A percentile compares a stretch with the other conserved stretches of the same genome.
phyloP scores from a whole-genome alignment of 1,140 invertebrate species.

The Lycorma delicatula region DNA sequence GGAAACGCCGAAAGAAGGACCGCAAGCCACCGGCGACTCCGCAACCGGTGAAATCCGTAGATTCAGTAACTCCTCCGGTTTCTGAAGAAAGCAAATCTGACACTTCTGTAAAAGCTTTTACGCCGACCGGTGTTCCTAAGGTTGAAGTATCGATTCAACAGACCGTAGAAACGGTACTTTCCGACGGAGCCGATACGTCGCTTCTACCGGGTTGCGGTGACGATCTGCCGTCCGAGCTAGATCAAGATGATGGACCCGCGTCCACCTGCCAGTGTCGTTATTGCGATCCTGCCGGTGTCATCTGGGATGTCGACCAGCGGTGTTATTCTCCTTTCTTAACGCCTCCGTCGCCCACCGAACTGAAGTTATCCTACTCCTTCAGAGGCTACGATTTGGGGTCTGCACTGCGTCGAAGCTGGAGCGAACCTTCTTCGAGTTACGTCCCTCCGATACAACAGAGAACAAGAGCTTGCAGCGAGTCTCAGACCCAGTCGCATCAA shows the following conservation, averaged over 20 bases:
- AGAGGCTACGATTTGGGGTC: slow-evolving; percentile 22
- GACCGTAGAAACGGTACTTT: background rate
- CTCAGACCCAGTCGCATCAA: background rate
- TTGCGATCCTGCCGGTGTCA: slow-evolving; percentile 64
- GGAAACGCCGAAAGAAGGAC: slow-evolving; percentile 83
- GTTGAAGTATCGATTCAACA: background rate
- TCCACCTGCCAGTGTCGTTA: slow-evolving; percentile 67
- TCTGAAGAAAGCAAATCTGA: slow-evolving; percentile 23
- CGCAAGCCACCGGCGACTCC: slow-evolving; percentile 46
- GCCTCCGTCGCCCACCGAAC: slow-evolving; percentile 29
- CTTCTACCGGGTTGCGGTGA: slow-evolving; percentile 28
- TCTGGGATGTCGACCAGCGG: slow-evolving; percentile 59
- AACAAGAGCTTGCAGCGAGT: slow-evolving; percentile 17
- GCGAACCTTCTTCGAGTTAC: slow-evolving; percentile 43
- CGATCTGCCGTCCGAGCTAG: slow-evolving; percentile 15
- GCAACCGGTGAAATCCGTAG: slow-evolving; percentile 35
- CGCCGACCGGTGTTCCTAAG: background rate
- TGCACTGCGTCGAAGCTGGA: slow-evolving; percentile 49
- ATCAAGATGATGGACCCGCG: slow-evolving; percentile 33
- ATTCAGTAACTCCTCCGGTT: background rate
- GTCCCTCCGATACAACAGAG: background rate
- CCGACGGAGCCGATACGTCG: slow-evolving; percentile 14
- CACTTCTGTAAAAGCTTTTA: slow-evolving; percentile 32
- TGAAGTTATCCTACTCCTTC: slow-evolving; percentile 27
- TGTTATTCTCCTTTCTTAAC: slow-evolving; percentile 44